Conservation (phyloP, 2,888 invertebrate species). For the Crepidodera aurea region DNA sequence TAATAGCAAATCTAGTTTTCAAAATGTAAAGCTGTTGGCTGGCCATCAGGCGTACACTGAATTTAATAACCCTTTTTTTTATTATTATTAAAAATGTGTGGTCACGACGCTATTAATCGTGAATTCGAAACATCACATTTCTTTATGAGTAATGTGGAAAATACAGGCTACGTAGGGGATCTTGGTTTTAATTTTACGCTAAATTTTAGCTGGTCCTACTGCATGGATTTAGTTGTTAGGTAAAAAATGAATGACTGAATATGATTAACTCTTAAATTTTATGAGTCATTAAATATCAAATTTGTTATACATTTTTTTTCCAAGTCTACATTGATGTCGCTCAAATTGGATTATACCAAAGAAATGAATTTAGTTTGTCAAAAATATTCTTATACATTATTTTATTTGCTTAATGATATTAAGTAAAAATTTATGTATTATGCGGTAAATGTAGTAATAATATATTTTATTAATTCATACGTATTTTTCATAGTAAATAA, state of each 20-base stretch:
- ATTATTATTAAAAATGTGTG: constrained; percentile 15
- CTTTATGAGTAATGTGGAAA: constrained; percentile 22
- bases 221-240: background rate
- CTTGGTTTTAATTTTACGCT: constrained; percentile 14
- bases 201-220: background rate
- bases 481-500: too few relatives aligned
- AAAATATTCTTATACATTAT: too few relatives aligned
- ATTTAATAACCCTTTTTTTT: constrained; percentile 28
- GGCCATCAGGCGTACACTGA: constrained; percentile 7
- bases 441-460: too few relatives aligned
- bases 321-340: too few relatives aligned
- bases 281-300: background rate
- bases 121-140: constrained; percentile 25
- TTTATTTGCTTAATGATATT: too few relatives aligned
- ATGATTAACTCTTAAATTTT: background rate
- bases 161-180: constrained; percentile 6
- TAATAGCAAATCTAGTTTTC: constrained; percentile 15
- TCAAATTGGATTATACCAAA: too few relatives aligned
- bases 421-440: too few relatives aligned
- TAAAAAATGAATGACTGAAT: background rate
- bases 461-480: too few relatives aligned
- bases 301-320: too few relatives aligned
- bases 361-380: too few relatives aligned
- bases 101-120: constrained; percentile 32
- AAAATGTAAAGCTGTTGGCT: constrained; percentile 1